These are phyloP conservation scores for Astropecten irregularis DNA, from an alignment of 53 echinoderm and acorn worm species.

Conservation along the genomic window DNA sequence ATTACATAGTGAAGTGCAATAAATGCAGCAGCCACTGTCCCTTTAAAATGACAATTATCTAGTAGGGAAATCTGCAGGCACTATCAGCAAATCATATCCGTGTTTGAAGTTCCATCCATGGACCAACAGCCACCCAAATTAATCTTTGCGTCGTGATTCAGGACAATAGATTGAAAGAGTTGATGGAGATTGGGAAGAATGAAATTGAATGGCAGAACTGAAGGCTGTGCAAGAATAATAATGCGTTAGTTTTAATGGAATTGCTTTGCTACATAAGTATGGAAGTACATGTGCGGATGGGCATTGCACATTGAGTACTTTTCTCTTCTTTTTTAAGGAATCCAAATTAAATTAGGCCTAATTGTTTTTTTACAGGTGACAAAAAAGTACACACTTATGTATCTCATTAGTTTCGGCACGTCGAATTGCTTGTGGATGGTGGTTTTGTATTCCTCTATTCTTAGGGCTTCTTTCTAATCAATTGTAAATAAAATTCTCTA, in stretches of 20 bases:
- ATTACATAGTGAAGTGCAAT: too few relatives aligned
- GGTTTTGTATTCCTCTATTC: too few relatives aligned
- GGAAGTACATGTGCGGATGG: background rate
- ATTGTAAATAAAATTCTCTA: too few relatives aligned
- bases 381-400: too few relatives aligned
- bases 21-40: too few relatives aligned
- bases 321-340: background rate
- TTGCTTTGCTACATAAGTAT: background rate
- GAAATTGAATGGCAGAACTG: conserved; percentile 21
- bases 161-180: conserved; percentile 33
- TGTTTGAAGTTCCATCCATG: conserved; percentile 28
- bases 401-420: too few relatives aligned
- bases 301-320: background rate
- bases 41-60: conserved; percentile 61
- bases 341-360: background rate
- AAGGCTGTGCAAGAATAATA: conserved; percentile 10
- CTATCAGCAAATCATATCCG: conserved; percentile 49
- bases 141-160: conserved; percentile 51
- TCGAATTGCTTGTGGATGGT: too few relatives aligned
- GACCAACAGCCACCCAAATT: conserved; percentile 26
- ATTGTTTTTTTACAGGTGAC: too few relatives aligned
- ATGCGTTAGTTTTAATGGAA: conserved; percentile 26
- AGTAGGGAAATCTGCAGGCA: conserved; percentile 13
- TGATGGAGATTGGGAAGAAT: conserved; percentile 14
- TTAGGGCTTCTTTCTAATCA: too few relatives aligned